phyloP scores from a whole-genome alignment of 1,140 invertebrate species.

The Bacillus rossius region DNA sequence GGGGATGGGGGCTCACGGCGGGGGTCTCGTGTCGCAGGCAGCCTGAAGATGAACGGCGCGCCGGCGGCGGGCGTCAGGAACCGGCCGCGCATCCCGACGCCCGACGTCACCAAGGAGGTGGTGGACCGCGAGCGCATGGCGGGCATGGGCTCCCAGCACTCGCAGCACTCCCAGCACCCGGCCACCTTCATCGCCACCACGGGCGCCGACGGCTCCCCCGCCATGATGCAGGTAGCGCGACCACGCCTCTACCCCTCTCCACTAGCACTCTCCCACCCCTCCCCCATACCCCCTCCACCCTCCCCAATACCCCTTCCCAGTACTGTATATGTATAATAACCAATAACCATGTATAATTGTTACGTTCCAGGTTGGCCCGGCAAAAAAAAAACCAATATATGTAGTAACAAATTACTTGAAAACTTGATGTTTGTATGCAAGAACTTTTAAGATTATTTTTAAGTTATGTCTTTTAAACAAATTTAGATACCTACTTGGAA shows the following conservation, averaged over 20 bases:
- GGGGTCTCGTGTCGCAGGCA: constrained; percentile 38
- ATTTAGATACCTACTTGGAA: too few relatives aligned
- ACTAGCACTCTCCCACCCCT: neutral
- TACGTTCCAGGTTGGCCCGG: too few relatives aligned
- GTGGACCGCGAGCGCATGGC: constrained; percentile 61
- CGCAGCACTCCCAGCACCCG: neutral
- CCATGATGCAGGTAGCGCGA: constrained; percentile 45
- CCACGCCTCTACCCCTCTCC: constrained; percentile 28
- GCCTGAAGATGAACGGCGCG: constrained; percentile 61
- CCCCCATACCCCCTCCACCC: too few relatives aligned
- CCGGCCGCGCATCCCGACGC: constrained; percentile 77
- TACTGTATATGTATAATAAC: too few relatives aligned
- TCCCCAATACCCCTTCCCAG: too few relatives aligned
- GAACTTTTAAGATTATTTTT: too few relatives aligned
- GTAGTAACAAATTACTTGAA: too few relatives aligned
- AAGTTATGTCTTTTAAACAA: too few relatives aligned
- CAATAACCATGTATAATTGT: too few relatives aligned
- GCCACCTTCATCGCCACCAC: neutral
- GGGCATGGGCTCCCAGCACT: constrained; percentile 27
- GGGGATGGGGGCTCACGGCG: too few relatives aligned
- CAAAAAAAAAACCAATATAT: too few relatives aligned
- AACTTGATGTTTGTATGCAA: too few relatives aligned
- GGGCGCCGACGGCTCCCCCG: constrained; percentile 26
- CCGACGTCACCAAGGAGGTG: constrained; percentile 74
- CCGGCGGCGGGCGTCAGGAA: constrained; percentile 61